These are phyloP conservation scores for Hydractinia echinata DNA, from an alignment of 30 jellyfish, hydroid and myxozoan genomes.

Conservation along the genomic window DNA sequence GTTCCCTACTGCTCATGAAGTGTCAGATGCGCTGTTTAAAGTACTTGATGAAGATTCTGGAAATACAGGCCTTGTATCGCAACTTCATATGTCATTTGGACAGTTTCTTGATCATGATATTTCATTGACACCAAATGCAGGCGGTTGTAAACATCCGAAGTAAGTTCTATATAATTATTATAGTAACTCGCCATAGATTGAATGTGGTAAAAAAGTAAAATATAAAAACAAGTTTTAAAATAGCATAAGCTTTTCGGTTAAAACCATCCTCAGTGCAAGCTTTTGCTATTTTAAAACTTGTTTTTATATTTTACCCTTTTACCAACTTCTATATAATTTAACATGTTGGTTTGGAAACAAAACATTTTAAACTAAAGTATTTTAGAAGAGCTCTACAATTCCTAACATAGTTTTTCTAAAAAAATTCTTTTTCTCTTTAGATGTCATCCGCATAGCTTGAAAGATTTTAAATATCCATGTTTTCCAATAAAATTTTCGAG, in stretches of 20 bases:
- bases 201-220: neutral
- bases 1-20: constrained; percentile 7
- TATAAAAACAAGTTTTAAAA: no score
- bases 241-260: no score
- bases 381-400: neutral
- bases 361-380: neutral
- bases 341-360: no score
- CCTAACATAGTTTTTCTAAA: neutral
- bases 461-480: constrained; percentile 65
- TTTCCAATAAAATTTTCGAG: constrained; percentile 69
- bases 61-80: neutral
- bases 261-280: no score
- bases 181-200: neutral
- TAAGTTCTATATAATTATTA: neutral
- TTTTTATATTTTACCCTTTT: no score
- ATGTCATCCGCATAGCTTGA: neutral
- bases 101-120: constrained; percentile 6
- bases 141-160: constrained; percentile 11
- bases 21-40: neutral
- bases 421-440: neutral
- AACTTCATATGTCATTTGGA: constrained; percentile 12
- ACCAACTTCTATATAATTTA: no score
- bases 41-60: neutral
- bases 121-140: constrained; percentile 10
- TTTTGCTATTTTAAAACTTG: no score